Percentiles rank a stretch among this genome's conserved stretches.
phyloP scores from a whole-genome alignment of 2,888 invertebrate species.

The Drosophila fulvimacula region DNA sequence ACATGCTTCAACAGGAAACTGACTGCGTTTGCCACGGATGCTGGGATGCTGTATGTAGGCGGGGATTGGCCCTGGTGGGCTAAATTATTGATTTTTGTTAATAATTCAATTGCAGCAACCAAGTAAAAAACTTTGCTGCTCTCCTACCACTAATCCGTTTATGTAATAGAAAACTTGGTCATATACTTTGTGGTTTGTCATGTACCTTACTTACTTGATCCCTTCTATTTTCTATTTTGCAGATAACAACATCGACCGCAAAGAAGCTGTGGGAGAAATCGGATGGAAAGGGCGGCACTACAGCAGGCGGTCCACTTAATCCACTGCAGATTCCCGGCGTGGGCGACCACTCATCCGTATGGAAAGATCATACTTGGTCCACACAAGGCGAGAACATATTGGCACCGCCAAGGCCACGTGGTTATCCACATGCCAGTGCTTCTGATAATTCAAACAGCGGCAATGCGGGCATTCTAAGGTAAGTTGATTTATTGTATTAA shows the following conservation, averaged over 20 bases:
- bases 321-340: conserved; percentile 88
- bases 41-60: background rate
- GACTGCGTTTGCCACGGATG: background rate
- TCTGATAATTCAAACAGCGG: conserved; percentile 85
- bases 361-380: conserved; percentile 97
- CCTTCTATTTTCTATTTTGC: conserved; percentile 82
- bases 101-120: conserved; percentile 48
- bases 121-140: conserved; percentile 15
- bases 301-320: conserved; percentile 89
- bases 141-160: conserved; percentile 17
- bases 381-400: conserved; percentile 94
- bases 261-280: conserved; percentile 96
- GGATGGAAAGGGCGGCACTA: conserved; percentile 90
- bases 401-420: conserved; percentile 89
- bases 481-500: background rate
- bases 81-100: conserved; percentile 53
- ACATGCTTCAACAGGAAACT: conserved; percentile 20
- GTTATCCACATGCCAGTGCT: conserved; percentile 87
- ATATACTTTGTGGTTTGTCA: background rate
- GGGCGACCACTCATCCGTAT: conserved; percentile 91
- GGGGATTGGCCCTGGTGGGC: background rate
- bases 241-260: conserved; percentile 97
- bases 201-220: conserved; percentile 10
- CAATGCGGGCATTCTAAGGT: conserved; percentile 85
- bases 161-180: background rate